Evolutionary conservation across 2,113 vertebrate species (phyloP).

Genomic region (Larimichthys crocea): DNA sequence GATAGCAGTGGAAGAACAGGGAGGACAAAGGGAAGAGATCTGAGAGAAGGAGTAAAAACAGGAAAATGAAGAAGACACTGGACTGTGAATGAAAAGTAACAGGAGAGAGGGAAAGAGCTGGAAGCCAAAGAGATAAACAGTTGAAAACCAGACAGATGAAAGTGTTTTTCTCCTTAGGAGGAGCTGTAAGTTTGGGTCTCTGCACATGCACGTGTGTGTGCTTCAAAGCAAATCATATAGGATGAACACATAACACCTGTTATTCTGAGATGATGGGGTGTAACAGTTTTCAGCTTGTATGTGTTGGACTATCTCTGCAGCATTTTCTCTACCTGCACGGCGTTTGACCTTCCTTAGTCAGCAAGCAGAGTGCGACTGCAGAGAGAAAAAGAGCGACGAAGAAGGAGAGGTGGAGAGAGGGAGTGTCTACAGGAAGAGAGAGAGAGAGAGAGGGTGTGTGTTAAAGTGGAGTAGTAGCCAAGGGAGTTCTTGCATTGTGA

Average conservation of each 20-base stretch:
- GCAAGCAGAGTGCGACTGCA: slow-evolving; percentile 71
- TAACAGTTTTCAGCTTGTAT: slow-evolving; percentile 38
- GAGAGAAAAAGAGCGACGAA: slow-evolving; percentile 49
- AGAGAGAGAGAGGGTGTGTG: slow-evolving; percentile 35
- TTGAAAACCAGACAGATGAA: slow-evolving; percentile 14
- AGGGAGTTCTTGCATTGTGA: slow-evolving; percentile 69
- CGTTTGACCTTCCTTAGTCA: slow-evolving; percentile 82
- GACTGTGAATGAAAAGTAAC: slow-evolving; percentile 26
- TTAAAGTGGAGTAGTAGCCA: slow-evolving; percentile 66
- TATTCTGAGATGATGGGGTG: slow-evolving; percentile 44
- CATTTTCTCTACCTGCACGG: slow-evolving; percentile 62
- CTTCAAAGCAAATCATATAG: neutral
- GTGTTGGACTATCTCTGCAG: slow-evolving; percentile 56
- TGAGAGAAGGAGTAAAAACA: slow-evolving; percentile 25
- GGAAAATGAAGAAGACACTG: slow-evolving; percentile 21
- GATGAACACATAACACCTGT: slow-evolving; percentile 59
- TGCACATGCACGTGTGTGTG: neutral
- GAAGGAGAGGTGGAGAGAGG: slow-evolving; percentile 56
- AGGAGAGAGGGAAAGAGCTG: neutral
- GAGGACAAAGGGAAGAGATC: slow-evolving; percentile 50
- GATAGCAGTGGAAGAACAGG: slow-evolving; percentile 41
- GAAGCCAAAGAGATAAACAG: slow-evolving; percentile 18
- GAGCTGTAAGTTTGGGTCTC: slow-evolving; percentile 33
- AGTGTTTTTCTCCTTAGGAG: slow-evolving; percentile 20
- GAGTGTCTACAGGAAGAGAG: slow-evolving; percentile 58